A percentile compares a stretch with the other conserved stretches of the same genome.
These are phyloP conservation scores for Mirza zaza DNA, from an alignment of 2,113 vertebrate species.

Conservation along the genomic window DNA sequence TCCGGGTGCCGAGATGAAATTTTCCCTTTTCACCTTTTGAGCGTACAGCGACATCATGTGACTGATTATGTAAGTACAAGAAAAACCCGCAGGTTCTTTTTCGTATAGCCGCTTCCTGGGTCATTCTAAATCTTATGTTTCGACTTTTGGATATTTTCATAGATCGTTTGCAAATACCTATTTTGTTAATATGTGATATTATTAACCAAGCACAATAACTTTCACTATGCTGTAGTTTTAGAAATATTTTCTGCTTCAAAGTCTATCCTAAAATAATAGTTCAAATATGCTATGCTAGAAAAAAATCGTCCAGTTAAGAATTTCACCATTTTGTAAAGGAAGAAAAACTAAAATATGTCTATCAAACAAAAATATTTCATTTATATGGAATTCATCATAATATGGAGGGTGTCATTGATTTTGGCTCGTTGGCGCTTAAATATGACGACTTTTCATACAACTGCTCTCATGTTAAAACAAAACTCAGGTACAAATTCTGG, in stretches of 20 bases:
- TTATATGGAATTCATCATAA: not conserved
- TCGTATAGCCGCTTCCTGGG: not conserved
- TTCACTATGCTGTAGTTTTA: not conserved
- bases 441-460: not conserved
- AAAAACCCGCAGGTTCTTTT: not conserved
- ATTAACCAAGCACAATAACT: not conserved
- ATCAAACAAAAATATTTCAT: not conserved
- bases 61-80: constrained; percentile 50
- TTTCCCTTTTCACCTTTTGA: constrained; percentile 50
- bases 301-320: not conserved
- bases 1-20: not conserved
- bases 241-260: constrained; percentile 28
- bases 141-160: not conserved
- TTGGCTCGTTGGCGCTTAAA: not conserved
- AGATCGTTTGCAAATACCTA: not conserved
- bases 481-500: not conserved
- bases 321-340: not conserved
- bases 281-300: constrained; percentile 6
- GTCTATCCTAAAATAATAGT: not conserved
- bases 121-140: constrained; percentile 14
- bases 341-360: not conserved
- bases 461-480: not conserved
- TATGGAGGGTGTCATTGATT: not conserved
- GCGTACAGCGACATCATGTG: constrained; percentile 54
- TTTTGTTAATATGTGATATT: not conserved